Conservation (phyloP, 2,888 invertebrate species). For the Capitulum mitella region DNA sequence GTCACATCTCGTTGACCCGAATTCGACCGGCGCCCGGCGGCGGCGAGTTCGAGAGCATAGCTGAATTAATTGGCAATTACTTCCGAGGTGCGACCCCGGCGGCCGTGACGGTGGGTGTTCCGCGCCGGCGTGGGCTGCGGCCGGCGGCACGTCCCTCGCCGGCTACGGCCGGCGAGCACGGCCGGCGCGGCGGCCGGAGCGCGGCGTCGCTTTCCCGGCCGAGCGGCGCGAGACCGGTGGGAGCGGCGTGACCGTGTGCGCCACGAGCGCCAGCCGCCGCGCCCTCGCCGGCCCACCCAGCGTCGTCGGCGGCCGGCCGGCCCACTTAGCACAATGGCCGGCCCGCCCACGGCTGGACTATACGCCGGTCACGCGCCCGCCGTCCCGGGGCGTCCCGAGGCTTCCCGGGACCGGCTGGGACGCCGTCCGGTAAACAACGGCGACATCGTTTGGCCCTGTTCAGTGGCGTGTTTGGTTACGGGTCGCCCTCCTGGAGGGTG, state of each 20-base stretch:
- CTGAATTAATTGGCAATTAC: conserved; percentile 21
- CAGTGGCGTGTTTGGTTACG: too few relatives aligned
- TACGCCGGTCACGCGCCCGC: not conserved
- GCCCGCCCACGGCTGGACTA: not conserved
- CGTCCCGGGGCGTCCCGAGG: too few relatives aligned
- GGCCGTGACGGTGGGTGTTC: not conserved
- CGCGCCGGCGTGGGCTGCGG: not conserved
- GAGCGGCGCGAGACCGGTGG: not conserved
- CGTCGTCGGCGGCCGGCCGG: not conserved
- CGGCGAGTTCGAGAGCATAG: not conserved
- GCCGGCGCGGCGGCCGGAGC: too few relatives aligned
- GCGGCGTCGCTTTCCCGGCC: not conserved
- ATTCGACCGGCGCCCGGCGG: not conserved
- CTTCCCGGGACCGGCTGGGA: too few relatives aligned
- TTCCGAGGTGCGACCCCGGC: not conserved
- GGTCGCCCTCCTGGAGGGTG: too few relatives aligned
- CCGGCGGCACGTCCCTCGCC: not conserved
- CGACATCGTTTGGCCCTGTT: too few relatives aligned
- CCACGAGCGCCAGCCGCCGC: too few relatives aligned
- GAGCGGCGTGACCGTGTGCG: conserved; percentile 9
- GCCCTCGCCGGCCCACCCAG: not conserved
- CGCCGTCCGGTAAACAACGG: too few relatives aligned
- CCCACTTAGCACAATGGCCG: not conserved
- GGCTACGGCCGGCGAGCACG: not conserved
- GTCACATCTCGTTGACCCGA: not conserved